Evolutionary conservation across 92 coral and sea anemone genomes (phyloP).

Genomic region (Nematostella vectensis): DNA sequence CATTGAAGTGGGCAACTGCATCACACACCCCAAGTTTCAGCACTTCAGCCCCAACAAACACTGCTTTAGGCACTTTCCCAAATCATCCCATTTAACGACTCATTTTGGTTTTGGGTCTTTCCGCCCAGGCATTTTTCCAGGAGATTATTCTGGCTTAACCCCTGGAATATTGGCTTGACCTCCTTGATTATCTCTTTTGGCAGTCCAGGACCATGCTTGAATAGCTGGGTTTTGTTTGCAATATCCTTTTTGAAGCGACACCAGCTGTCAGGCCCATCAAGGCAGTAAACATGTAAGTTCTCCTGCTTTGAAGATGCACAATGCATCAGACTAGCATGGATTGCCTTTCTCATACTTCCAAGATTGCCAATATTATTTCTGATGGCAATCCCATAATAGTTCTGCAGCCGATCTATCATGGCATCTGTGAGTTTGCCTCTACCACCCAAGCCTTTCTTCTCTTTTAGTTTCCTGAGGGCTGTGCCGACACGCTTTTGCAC

Average conservation of each 20-base stretch:
- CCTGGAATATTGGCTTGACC: conserved; percentile 18
- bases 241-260: conserved; percentile 14
- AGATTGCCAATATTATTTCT: conserved; percentile 22
- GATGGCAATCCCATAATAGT: conserved; percentile 37
- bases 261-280: conserved; percentile 30
- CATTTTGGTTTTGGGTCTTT: conserved; percentile 39
- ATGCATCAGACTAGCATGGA: conserved; percentile 35
- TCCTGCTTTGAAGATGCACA: conserved; percentile 20
- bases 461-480: conserved; percentile 28
- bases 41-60: conserved; percentile 21
- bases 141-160: conserved; percentile 18
- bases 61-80: conserved; percentile 15
- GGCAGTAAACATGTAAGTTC: conserved; percentile 25
- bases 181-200: conserved; percentile 7
- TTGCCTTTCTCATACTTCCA: conserved; percentile 21
- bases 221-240: conserved; percentile 4
- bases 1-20: conserved; percentile 31
- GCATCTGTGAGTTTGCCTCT: conserved; percentile 37
- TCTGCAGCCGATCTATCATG: conserved; percentile 30
- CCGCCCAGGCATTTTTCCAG: conserved; percentile 30
- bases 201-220: conserved; percentile 19
- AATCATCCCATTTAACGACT: conserved; percentile 28
- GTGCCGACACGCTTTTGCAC: too few species aligned
- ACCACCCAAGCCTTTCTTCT: conserved; percentile 24
- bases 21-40: conserved; percentile 27